phyloP scores from a whole-genome alignment of 2,888 invertebrate genomes.

The Amiota minor region DNA sequence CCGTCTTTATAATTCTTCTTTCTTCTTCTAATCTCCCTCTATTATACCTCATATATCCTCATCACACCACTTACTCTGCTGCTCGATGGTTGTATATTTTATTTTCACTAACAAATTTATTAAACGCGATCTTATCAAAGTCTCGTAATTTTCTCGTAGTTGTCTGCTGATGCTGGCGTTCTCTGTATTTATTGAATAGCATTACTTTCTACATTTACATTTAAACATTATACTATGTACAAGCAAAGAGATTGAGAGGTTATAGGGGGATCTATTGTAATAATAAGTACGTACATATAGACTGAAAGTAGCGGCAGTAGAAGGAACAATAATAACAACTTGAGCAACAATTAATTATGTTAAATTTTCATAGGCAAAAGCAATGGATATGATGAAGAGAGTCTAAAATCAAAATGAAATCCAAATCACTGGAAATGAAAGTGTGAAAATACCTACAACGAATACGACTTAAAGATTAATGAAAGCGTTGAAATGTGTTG shows the following conservation, averaged over 20 bases:
- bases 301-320: neutral
- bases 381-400: conserved; percentile 41
- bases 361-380: neutral
- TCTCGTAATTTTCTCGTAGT: conserved; percentile 27
- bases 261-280: neutral
- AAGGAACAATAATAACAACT: too few relatives aligned
- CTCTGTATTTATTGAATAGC: neutral
- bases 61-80: too few relatives aligned
- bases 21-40: neutral
- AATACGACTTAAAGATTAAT: conserved; percentile 47
- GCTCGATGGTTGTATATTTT: neutral
- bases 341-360: conserved; percentile 11
- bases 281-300: neutral
- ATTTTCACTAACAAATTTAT: conserved; percentile 50
- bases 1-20: conserved; percentile 27
- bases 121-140: conserved; percentile 43
- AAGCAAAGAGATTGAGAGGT: neutral
- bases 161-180: conserved; percentile 9
- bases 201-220: conserved; percentile 14
- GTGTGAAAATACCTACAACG: conserved; percentile 64
- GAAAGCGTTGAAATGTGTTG: conserved; percentile 48
- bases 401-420: too few relatives aligned
- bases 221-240: conserved; percentile 10
- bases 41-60: neutral
- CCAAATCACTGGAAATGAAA: conserved; percentile 44